phyloP scores from a whole-genome alignment of 2,888 invertebrate genomes.

The Cylloceria caligata region DNA sequence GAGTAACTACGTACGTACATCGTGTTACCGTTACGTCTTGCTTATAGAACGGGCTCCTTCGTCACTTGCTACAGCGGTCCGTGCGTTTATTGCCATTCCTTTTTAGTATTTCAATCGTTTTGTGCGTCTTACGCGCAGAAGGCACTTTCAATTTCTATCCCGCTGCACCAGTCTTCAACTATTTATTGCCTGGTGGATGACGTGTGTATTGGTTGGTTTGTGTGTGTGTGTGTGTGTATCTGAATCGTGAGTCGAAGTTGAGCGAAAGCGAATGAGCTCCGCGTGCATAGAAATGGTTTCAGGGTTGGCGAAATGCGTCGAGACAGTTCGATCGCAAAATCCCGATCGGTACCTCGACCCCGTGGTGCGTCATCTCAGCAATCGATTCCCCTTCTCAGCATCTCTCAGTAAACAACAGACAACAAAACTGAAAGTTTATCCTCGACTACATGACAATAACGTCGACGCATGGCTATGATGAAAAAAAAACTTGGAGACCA shows the following conservation, averaged over 20 bases:
- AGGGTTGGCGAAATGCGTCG: slow-evolving; percentile 68
- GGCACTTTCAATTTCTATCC: slow-evolving; percentile 71
- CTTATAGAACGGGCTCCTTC: slow-evolving; percentile 1
- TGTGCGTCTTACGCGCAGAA: slow-evolving; percentile 33
- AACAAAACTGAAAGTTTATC: slow-evolving; percentile 32
- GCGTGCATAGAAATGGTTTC: slow-evolving; percentile 69
- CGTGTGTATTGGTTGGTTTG: too few species aligned
- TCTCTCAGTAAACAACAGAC: slow-evolving; percentile 36
- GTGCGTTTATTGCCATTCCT: not conserved
- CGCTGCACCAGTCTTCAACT: not conserved
- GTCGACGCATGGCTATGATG: not conserved
- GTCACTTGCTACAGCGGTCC: not conserved
- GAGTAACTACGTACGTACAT: not conserved
- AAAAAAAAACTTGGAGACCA: not conserved
- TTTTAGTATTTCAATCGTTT: slow-evolving; percentile 38
- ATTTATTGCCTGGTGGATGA: too few species aligned
- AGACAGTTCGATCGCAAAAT: slow-evolving; percentile 58
- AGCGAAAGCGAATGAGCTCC: slow-evolving; percentile 62
- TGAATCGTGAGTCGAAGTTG: not conserved
- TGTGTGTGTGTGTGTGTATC: not conserved
- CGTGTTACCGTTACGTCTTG: slow-evolving; percentile 17
- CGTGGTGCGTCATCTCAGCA: slow-evolving; percentile 18
- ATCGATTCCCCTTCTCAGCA: slow-evolving; percentile 18
- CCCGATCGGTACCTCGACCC: slow-evolving; percentile 12
- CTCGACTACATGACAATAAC: slow-evolving; percentile 2